These are phyloP conservation scores for Vireo altiloquus DNA, from an alignment of 2,113 vertebrate genomes.

Conservation along the genomic window DNA sequence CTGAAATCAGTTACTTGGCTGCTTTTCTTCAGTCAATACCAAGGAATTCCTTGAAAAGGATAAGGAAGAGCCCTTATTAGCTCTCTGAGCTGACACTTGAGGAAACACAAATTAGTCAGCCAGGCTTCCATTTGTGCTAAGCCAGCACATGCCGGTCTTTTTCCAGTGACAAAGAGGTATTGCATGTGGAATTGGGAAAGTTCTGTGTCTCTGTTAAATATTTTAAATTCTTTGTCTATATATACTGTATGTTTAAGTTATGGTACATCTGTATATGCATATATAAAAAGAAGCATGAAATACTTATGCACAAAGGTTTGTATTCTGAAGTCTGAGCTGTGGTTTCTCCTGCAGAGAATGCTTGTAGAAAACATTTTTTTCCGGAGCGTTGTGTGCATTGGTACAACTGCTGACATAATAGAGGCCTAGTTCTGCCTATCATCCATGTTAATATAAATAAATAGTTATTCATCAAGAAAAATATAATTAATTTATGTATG, in stretches of 20 bases:
- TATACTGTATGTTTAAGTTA: background rate
- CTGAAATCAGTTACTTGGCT: background rate
- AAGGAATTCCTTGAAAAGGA: background rate
- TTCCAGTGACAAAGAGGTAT: background rate
- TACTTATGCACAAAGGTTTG: background rate
- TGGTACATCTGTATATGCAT: background rate
- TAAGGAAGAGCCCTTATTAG: background rate
- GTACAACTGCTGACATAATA: background rate
- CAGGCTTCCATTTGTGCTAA: background rate
- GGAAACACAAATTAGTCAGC: background rate
- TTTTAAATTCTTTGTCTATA: background rate
- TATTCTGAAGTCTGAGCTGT: background rate
- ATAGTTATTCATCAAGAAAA: background rate
- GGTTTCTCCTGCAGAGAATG: background rate
- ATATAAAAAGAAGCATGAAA: background rate
- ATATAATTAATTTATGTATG: background rate
- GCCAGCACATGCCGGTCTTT: background rate
- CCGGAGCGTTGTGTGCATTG: background rate
- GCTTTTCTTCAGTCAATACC: background rate
- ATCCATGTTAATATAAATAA: background rate
- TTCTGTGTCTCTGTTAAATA: background rate
- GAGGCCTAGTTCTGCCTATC: background rate
- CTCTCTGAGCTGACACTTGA: background rate
- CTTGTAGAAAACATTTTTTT: background rate
- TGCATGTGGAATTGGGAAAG: background rate